Evolutionary conservation across 2,113 vertebrate genomes (phyloP).

Genomic region (Channa argus): DNA sequence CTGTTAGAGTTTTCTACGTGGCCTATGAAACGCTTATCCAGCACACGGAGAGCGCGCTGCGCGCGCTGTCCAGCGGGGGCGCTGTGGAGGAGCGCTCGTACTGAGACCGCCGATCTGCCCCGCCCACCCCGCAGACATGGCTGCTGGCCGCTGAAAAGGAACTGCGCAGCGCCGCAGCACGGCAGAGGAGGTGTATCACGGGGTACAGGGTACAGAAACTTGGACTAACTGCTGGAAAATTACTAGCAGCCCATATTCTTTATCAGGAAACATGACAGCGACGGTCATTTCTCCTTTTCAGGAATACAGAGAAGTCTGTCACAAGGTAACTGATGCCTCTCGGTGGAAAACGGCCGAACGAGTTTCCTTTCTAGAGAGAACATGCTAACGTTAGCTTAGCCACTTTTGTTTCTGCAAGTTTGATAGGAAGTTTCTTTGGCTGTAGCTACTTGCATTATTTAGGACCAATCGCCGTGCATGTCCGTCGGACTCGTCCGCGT

Average conservation of each 20-base stretch:
- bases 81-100: not conserved
- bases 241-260: not conserved
- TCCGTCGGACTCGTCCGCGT: not conserved
- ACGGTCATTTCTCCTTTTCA: slow-evolving; percentile 85
- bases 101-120: not conserved
- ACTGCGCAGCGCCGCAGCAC: slow-evolving; percentile 61
- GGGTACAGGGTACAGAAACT: slow-evolving; percentile 9
- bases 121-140: not conserved
- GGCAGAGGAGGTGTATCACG: slow-evolving; percentile 64
- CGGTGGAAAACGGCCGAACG: too few species aligned
- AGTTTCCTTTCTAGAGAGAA: not conserved
- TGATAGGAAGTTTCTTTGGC: not conserved
- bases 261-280: slow-evolving; percentile 82
- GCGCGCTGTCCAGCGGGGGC: not conserved
- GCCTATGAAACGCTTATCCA: too few species aligned
- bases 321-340: slow-evolving; percentile 79
- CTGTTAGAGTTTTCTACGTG: too few species aligned
- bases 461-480: not conserved
- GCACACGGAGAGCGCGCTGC: too few species aligned
- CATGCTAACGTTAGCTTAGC: slow-evolving; percentile 45
- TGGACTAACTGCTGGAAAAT: not conserved
- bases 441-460: not conserved
- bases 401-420: not conserved
- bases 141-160: slow-evolving; percentile 66
- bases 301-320: slow-evolving; percentile 77